Evolutionary conservation across 2,888 invertebrate genomes (phyloP), one percentile per base, ranked within the genome.

Genomic region (Siphonodentalium dalli): DNA sequence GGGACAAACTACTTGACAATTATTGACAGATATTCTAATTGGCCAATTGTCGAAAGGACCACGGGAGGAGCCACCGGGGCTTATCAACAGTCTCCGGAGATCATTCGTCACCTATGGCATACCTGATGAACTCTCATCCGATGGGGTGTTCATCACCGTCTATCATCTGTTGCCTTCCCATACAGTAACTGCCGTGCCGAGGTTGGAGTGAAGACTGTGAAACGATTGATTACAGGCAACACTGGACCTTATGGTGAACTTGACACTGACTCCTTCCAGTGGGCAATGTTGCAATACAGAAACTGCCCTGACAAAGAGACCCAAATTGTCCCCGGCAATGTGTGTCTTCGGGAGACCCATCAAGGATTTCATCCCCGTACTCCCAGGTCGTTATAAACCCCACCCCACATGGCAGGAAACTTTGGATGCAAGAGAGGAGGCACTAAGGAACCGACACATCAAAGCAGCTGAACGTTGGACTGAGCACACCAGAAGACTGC

Each of bases 281-380:
- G 53, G 40, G 65, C 53, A 15, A 41, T 61, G 38, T 58, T 63
- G 24, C 26, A 50, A 26, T 59, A 62, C 49, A 31, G 61, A 21
- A 61, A 65, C 37, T 54, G 53, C 31, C 29, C 46, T 23, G 56
- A 63, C 40, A 54, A 53, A 48, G 54, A 63, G 34, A 61, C 58
- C n/a, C n/a, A 62, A 60, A 27, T 29, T 52, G n/a, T 64, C 57
- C 27, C 65, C 62, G 46, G 61, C 65, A n/a, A 38, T 62, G 39
- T 52, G 58, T 28, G 21, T 63, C 38, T 65, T 61, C 55, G 63
- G 60, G 24, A 47, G 52, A 21, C 58, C 58, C 1, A 59, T 55
- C n/a, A 20, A 55, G 4, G 61, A 59, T 41, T 31, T 54, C n/a
- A 61, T 64, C 13, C 54, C 59, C 0, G 58, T 61, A 21, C 43